Conservation (phyloP, 2,797 vertebrate species). For the Gymnocypris eckloni region DNA sequence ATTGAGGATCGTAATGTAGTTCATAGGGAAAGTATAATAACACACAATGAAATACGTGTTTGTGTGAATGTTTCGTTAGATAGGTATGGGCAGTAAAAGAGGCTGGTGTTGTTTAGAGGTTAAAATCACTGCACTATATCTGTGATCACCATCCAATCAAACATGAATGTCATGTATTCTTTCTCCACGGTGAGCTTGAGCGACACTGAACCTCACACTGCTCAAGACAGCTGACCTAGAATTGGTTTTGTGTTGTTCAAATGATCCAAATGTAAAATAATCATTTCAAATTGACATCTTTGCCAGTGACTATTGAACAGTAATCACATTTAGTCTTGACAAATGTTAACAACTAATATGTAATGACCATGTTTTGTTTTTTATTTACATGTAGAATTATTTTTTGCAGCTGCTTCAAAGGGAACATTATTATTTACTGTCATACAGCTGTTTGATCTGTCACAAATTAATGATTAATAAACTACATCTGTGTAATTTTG, state of each 20-base stretch:
- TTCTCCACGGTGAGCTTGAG: neutral
- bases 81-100: neutral
- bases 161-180: neutral
- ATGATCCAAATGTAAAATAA: neutral
- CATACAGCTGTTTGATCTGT: neutral
- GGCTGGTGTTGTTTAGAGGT: neutral
- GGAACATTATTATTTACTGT: neutral
- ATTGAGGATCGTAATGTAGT: neutral
- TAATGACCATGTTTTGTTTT: neutral
- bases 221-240: no score
- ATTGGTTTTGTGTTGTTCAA: neutral
- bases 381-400: slow-evolving; percentile 5
- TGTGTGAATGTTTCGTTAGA: neutral
- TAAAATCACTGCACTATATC: neutral
- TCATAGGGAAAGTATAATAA: neutral
- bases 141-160: neutral
- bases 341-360: neutral
- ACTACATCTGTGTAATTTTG: neutral
- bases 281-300: neutral
- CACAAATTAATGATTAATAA: neutral
- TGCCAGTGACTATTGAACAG: neutral
- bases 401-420: slow-evolving; percentile 28
- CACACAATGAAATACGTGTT: neutral
- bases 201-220: no score
- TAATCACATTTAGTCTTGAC: neutral